Base-by-base conservation (phyloP, 2,113 vertebrate species). In the Salvator merianae region DNA sequence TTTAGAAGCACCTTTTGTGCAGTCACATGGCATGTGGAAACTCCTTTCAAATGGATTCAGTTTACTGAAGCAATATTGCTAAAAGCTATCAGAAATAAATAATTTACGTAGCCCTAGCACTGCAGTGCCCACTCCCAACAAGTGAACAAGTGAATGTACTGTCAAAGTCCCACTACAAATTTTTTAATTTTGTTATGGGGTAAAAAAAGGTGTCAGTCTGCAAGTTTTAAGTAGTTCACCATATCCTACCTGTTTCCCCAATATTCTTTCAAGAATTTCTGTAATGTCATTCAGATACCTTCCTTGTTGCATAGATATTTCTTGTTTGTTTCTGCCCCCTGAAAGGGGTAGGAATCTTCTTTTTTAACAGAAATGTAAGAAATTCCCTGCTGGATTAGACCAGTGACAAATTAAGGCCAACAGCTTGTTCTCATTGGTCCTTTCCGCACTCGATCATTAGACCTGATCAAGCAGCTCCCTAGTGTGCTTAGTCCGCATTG, bases 41-140 rank as follows among this genome's bases (percentile, higher is more conserved):
- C 30, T 18, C 78, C 40, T 86, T 86, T 81, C 62, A 89, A 88
- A 88, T 83, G 87, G 79, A 65, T 73, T 73, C 68, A 71, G 55
- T 83, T 91, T 92, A 92, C 91, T 90, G 82, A 90, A 85, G 90
- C 73, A 86, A 87, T 85, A 84, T 90, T 93, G 92, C 92, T 90
- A 93, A 95, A 93, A 93, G 91, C 90, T 90, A 93, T 89, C 73
- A 86, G 82, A 92, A 88, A 90, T 92, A 93, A 94, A 94, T 91
- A 93, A 92, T 87, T 91, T 59, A 86, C 84, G 90, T 88, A 92
- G 88, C 83, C 87, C 87, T 89, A 88, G 69, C 91, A 63, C 72
- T 87, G 78, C 83, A 88, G 88, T 84, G 22, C 88, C 85, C 84
- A 77, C 1, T 77, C 79, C 62, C 83, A 84, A 82, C 26, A 1